These are phyloP conservation scores for Tortricodes alternella DNA, from an alignment of 2,888 invertebrate genomes.

Conservation along the genomic window DNA sequence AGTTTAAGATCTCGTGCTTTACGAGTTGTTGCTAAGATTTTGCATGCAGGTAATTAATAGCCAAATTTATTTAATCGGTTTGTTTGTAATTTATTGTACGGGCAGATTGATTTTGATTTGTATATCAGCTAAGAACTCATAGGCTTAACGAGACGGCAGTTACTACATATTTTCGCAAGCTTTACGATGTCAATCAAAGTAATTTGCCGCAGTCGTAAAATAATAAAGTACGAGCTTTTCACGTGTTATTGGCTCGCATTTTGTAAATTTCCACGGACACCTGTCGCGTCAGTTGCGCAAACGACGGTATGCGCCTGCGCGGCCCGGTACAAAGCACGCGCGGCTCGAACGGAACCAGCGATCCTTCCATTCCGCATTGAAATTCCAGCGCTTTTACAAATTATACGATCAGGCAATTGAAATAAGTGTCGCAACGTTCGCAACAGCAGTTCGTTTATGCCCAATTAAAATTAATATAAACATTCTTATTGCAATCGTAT, in stretches of 20 bases:
- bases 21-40: slow-evolving; percentile 34
- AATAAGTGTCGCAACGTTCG: slow-evolving; percentile 21
- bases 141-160: slow-evolving; percentile 6
- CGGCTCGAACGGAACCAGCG: slow-evolving; percentile 43
- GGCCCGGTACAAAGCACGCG: slow-evolving; percentile 46
- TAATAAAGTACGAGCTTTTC: background rate
- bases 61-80: slow-evolving; percentile 37
- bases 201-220: background rate
- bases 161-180: background rate
- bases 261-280: slow-evolving; percentile 53
- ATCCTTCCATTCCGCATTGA: slow-evolving; percentile 48
- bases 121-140: slow-evolving; percentile 28
- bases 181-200: slow-evolving; percentile 1
- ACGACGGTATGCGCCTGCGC: slow-evolving; percentile 32
- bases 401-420: slow-evolving; percentile 18
- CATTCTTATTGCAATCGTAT: slow-evolving; percentile 25
- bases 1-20: slow-evolving; percentile 42
- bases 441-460: slow-evolving; percentile 17
- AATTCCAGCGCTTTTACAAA: slow-evolving; percentile 37
- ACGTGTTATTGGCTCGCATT: slow-evolving; percentile 1
- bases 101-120: slow-evolving; percentile 43
- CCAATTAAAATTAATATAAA: slow-evolving; percentile 28
- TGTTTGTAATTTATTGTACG: slow-evolving; percentile 40
- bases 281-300: slow-evolving; percentile 48
- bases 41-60: slow-evolving; percentile 40